These are phyloP conservation scores for Lathronympha strigana DNA, from an alignment of 2,888 invertebrate species.

Conservation along the genomic window DNA sequence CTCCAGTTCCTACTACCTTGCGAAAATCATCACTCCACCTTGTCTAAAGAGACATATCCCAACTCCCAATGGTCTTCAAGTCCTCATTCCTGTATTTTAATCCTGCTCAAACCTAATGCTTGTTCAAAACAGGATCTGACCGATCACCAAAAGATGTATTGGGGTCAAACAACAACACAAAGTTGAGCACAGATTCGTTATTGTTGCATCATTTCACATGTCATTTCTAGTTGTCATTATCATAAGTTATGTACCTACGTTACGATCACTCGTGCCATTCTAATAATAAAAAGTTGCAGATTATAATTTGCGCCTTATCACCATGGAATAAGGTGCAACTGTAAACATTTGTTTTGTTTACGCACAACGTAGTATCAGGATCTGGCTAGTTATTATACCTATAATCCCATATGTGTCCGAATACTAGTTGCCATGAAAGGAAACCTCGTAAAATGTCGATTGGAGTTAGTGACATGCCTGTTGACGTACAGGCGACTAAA, in stretches of 20 bases:
- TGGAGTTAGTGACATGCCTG: background rate
- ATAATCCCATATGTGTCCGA: background rate
- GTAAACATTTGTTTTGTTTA: background rate
- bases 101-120: too few species aligned
- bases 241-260: slow-evolving; percentile 16
- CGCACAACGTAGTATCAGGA: slow-evolving; percentile 1
- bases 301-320: slow-evolving; percentile 3
- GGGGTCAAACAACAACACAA: background rate
- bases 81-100: too few species aligned
- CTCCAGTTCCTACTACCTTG: too few species aligned
- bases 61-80: too few species aligned
- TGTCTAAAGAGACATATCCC: too few species aligned
- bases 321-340: background rate
- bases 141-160: background rate
- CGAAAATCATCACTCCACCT: too few species aligned
- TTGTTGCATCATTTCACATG: slow-evolving; percentile 33
- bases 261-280: slow-evolving; percentile 1
- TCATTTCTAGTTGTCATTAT: slow-evolving; percentile 15
- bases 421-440: background rate
- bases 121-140: background rate
- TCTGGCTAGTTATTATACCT: background rate
- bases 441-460: background rate
- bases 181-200: slow-evolving; percentile 14
- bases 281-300: background rate
- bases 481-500: too few species aligned